Percentiles rank a stretch among this genome's conserved stretches.
Evolutionary conservation across 1,140 invertebrate species (phyloP).

Genomic region (Brachionus rubens): DNA sequence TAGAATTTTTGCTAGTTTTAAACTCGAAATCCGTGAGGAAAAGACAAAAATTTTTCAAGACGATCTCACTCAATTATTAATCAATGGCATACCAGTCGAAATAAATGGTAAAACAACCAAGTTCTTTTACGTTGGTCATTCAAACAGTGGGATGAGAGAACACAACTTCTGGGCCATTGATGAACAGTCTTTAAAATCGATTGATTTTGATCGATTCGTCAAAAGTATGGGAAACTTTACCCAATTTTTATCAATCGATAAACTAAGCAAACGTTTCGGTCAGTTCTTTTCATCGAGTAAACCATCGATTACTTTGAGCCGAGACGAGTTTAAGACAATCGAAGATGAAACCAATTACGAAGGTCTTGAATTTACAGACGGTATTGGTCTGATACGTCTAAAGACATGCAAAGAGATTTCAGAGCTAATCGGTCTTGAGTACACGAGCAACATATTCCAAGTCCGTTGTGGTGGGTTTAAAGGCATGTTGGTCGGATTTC

Average conservation of each 20-base stretch:
- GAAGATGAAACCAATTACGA: neutral
- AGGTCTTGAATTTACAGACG: slow-evolving; percentile 1
- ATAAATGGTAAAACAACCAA: neutral
- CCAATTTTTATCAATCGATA: neutral
- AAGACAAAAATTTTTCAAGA: neutral
- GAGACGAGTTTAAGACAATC: neutral
- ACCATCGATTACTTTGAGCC: neutral
- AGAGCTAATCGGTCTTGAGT: neutral
- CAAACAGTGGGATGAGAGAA: slow-evolving; percentile 4
- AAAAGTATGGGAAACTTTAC: neutral
- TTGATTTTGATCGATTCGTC: neutral
- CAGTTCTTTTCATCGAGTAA: neutral
- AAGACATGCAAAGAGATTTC: neutral
- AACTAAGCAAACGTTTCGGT: neutral
- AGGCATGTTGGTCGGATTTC: slow-evolving; percentile 2
- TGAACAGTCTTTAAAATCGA: neutral
- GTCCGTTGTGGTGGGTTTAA: slow-evolving; percentile 23
- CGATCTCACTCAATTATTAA: neutral
- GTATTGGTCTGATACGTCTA: neutral
- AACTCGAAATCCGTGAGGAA: neutral
- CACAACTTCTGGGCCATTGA: neutral
- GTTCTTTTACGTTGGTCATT: slow-evolving; percentile 5
- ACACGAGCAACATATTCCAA: neutral
- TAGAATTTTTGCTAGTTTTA: neutral
- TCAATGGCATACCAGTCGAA: neutral